A percentile compares a stretch with the other conserved stretches of the same genome.
Evolutionary conservation across 2,113 vertebrate species (phyloP).

Genomic region (Cyanoramphus novaezelandiae): DNA sequence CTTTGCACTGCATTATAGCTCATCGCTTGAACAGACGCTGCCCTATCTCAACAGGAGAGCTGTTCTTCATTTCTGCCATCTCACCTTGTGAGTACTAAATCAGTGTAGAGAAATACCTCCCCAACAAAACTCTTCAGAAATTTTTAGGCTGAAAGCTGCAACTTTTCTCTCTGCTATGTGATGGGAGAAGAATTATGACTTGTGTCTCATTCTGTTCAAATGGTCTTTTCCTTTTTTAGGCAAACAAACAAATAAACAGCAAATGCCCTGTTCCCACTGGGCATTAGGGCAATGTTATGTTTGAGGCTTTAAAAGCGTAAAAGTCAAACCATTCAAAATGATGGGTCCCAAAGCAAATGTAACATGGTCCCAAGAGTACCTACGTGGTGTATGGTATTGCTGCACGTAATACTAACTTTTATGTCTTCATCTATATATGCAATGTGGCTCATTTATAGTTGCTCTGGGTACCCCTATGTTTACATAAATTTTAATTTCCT

Average conservation of each 20-base stretch:
- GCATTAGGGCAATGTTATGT: background rate
- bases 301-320: conserved; percentile 41
- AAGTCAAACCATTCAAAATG: conserved; percentile 57
- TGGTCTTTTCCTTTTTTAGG: background rate
- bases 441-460: conserved; percentile 55
- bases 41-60: background rate
- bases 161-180: background rate
- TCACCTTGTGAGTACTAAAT: background rate
- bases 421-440: conserved; percentile 54
- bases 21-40: rapidly evolving
- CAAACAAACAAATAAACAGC: conserved; percentile 39
- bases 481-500: conserved; percentile 75
- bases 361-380: conserved; percentile 6
- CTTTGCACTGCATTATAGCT: background rate
- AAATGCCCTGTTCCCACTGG: conserved; percentile 32
- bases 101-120: background rate
- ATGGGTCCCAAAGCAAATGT: conserved; percentile 47
- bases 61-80: background rate
- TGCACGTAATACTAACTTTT: conserved; percentile 65
- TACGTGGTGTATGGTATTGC: background rate
- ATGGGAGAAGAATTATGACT: background rate
- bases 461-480: conserved; percentile 64
- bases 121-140: background rate
- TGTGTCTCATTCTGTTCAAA: background rate
- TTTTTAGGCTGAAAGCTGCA: background rate